These are phyloP conservation scores for Clivina fossor DNA, from an alignment of 2,888 invertebrate genomes.

Conservation along the genomic window DNA sequence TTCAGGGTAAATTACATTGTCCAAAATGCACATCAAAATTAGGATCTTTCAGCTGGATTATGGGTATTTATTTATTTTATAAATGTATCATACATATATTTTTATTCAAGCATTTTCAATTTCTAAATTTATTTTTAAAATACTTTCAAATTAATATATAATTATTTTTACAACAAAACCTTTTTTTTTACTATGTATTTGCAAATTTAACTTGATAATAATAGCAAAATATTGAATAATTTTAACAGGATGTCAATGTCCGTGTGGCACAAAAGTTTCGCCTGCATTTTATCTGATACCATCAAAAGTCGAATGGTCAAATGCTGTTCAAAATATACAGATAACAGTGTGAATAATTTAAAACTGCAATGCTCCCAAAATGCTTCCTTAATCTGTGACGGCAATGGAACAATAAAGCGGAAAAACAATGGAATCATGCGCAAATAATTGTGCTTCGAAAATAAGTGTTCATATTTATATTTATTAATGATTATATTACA, in stretches of 20 bases:
- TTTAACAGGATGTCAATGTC: slow-evolving; percentile 77
- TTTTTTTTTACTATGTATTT: too few species aligned
- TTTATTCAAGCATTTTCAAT: too few species aligned
- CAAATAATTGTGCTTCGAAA: slow-evolving; percentile 2
- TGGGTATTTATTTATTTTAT: too few species aligned
- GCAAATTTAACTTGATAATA: too few species aligned
- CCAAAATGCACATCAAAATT: slow-evolving; percentile 83
- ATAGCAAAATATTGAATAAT: neutral
- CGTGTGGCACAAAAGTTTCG: slow-evolving; percentile 85
- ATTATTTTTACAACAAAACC: too few species aligned
- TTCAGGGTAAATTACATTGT: slow-evolving; percentile 82
- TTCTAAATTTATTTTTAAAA: too few species aligned
- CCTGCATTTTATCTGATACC: slow-evolving; percentile 91
- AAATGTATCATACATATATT: too few species aligned
- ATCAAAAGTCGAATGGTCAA: slow-evolving; percentile 87
- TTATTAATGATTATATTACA: slow-evolving; percentile 13
- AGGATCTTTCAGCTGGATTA: slow-evolving; percentile 89
- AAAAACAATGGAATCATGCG: neutral
- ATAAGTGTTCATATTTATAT: slow-evolving; percentile 19
- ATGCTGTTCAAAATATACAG: slow-evolving; percentile 85
- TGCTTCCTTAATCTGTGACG: slow-evolving; percentile 23
- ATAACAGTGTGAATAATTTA: slow-evolving; percentile 63
- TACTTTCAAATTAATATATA: too few species aligned
- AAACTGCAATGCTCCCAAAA: slow-evolving; percentile 2
- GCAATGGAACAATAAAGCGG: slow-evolving; percentile 12